phyloP scores from a whole-genome alignment of 1,140 invertebrate species.

The Nasonia longicornis region DNA sequence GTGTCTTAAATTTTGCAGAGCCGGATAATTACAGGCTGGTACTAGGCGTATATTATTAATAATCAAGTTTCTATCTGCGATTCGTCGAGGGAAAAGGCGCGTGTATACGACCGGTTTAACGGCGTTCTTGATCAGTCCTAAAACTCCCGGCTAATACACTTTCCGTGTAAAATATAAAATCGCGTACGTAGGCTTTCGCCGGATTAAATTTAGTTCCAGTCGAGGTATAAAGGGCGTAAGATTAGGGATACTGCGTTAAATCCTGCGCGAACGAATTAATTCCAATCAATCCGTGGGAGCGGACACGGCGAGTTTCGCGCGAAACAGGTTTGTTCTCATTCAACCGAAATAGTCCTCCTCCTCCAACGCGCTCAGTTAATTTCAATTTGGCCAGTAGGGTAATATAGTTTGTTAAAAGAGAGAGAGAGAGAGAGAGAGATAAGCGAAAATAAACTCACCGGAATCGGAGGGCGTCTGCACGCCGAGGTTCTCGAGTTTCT shows the following conservation, averaged over 20 bases:
- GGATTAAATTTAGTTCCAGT: too few relatives aligned
- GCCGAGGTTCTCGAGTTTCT: constrained; percentile 74
- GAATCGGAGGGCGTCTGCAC: constrained; percentile 85
- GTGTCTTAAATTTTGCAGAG: not conserved
- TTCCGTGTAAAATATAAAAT: not conserved
- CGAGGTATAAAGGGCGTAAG: too few relatives aligned
- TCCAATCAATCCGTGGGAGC: too few relatives aligned
- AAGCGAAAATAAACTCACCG: constrained; percentile 67
- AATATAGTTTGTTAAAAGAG: not conserved
- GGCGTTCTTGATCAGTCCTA: not conserved
- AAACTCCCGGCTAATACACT: not conserved
- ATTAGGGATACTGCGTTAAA: too few relatives aligned
- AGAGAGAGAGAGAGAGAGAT: not conserved
- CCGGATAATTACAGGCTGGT: not conserved
- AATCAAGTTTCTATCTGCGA: not conserved
- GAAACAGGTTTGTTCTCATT: too few relatives aligned
- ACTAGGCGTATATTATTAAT: not conserved
- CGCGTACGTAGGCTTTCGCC: not conserved
- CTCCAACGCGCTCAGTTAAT: too few relatives aligned
- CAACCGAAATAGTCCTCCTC: too few relatives aligned
- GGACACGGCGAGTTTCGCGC: too few relatives aligned
- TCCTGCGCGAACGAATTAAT: too few relatives aligned
- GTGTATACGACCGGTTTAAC: not conserved
- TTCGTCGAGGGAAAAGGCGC: not conserved
- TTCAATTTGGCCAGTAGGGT: too few relatives aligned